phyloP scores from a whole-genome alignment of 2,888 invertebrate genomes.

The Allygus modestus region DNA sequence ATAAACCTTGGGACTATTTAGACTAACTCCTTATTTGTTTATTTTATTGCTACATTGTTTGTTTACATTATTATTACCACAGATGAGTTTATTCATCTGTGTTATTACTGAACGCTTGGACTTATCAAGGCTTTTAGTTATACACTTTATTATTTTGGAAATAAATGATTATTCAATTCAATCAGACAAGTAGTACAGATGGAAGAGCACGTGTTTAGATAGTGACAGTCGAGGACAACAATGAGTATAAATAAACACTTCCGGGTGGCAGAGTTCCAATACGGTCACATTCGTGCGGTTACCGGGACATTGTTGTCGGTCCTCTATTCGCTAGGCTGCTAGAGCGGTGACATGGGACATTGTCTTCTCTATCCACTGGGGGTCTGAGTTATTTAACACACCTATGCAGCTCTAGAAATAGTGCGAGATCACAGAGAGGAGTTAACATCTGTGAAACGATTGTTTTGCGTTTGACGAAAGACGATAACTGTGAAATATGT shows the following conservation, averaged over 20 bases:
- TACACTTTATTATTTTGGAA: no score
- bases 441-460: background rate
- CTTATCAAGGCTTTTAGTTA: no score
- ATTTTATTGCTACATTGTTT: no score
- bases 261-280: background rate
- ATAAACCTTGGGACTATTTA: no score
- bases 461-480: background rate
- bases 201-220: background rate
- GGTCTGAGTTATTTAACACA: slow-evolving; percentile 5
- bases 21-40: no score
- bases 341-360: background rate
- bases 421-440: background rate
- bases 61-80: no score
- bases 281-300: background rate
- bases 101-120: no score
- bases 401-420: slow-evolving; percentile 33
- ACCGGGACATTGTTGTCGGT: background rate
- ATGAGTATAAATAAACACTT: slow-evolving; percentile 36
- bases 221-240: slow-evolving; percentile 2
- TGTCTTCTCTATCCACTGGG: background rate
- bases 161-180: no score
- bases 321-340: background rate
- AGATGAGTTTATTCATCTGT: no score
- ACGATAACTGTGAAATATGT: no score
- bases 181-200: no score